Evolutionary conservation across 2,113 vertebrate genomes (phyloP), one percentile per base, ranked within the genome.

Genomic region (Felis chaus): DNA sequence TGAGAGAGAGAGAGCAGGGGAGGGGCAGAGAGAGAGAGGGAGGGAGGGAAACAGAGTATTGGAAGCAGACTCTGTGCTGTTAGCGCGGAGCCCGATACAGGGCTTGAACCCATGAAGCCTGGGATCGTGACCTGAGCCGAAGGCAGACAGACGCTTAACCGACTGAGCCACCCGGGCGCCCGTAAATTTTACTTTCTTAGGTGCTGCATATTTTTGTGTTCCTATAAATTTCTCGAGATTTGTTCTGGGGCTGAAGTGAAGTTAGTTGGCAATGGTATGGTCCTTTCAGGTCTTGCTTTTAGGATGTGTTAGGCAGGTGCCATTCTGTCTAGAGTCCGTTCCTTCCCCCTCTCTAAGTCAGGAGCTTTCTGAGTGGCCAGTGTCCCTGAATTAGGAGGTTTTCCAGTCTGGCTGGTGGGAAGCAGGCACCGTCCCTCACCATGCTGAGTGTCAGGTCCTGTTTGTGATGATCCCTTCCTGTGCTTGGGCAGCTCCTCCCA

Each of bases 341-440:
- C 5, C 25, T 66, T 50, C 53, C 57, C 57, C 9, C 9, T 12
- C 33, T 5, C 39, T 50, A 33, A 92, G 33, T 9, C 16, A 29
- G 21, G 71, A 21, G 6, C n/a, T 65, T 31, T 7, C 21, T 31
- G 33, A 50, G n/a, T 2, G 1, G 3, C 57, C 21, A 8, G 45
- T 2, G 25, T 36, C 61, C 25, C 8, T 7, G 33, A 21, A 21
- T 50, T 63, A 25, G 4, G 61, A 23, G 71, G 13, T 45, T 31
- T 63, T 68, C 29, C 15, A 21, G 15, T 18, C 31, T 8, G 57
- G 4, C n/a, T 69, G 78, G 21, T 8, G 27, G 36, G 69, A 55
- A 65, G 1, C 29, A 21, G 16, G 13, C 23, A 16, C 23, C 4
- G 0, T 4, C 41, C 18, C 53, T 8, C 7, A 45, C 23, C 4